Percentiles rank a stretch among this genome's conserved stretches.
Evolutionary conservation across 2,797 vertebrate species (phyloP).

Genomic region (Enteromius fasciolatus): DNA sequence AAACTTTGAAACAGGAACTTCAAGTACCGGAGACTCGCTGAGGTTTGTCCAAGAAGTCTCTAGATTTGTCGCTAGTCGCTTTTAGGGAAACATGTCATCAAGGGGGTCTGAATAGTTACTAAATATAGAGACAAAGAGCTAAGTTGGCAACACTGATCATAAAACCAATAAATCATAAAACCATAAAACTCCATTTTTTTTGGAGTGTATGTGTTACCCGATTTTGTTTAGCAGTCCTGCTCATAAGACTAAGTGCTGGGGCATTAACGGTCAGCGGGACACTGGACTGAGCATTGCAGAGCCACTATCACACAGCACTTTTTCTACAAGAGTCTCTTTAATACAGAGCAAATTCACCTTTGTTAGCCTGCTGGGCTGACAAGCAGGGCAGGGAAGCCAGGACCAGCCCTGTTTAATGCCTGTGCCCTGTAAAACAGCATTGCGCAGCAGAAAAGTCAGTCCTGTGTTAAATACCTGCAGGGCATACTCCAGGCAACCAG

Average conservation of each 20-base stretch:
- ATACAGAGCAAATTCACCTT: constrained; percentile 37
- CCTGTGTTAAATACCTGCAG: constrained; percentile 49
- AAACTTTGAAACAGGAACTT: too few relatives aligned
- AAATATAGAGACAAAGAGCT: too few relatives aligned
- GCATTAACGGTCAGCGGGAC: constrained; percentile 35
- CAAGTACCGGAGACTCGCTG: too few relatives aligned
- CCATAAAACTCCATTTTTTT: too few relatives aligned
- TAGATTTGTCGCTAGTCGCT: too few relatives aligned
- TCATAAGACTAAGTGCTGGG: background rate
- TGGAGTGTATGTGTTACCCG: background rate
- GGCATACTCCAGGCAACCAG: constrained; percentile 47
- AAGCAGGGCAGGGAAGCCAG: constrained; percentile 44
- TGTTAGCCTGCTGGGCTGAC: constrained; percentile 45
- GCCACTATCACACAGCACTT: constrained; percentile 22
- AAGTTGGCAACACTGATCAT: too few relatives aligned
- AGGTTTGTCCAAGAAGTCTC: too few relatives aligned
- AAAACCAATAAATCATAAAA: too few relatives aligned
- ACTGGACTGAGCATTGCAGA: background rate
- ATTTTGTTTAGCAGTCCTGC: background rate
- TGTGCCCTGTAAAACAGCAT: constrained; percentile 45
- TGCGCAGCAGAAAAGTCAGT: constrained; percentile 47
- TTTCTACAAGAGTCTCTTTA: constrained; percentile 34
- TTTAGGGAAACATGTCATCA: too few relatives aligned
- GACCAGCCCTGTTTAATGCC: constrained; percentile 38
- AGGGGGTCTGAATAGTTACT: too few relatives aligned